Conservation (phyloP, 2,113 vertebrate species). For the Indri indri region DNA sequence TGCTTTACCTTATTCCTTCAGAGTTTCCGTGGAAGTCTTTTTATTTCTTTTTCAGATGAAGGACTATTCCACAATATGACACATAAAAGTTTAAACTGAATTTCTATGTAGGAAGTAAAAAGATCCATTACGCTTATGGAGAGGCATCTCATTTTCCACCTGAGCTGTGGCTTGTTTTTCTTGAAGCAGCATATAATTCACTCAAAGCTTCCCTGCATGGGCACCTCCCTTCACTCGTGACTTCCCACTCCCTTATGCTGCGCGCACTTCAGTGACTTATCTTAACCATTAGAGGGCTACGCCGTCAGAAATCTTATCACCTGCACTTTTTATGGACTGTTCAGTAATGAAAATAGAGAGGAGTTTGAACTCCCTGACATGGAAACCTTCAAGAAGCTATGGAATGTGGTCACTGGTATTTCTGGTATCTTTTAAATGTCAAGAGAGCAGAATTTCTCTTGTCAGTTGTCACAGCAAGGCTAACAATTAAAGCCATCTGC, state of each 20-base stretch:
- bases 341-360: slow-evolving; percentile 80
- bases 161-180: background rate
- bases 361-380: slow-evolving; percentile 79
- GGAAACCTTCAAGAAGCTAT: slow-evolving; percentile 83
- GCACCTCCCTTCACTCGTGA: slow-evolving; percentile 53
- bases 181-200: background rate
- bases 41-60: background rate
- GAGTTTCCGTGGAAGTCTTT: background rate
- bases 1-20: background rate
- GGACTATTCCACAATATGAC: background rate
- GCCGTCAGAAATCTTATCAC: slow-evolving; percentile 79
- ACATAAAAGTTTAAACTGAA: background rate
- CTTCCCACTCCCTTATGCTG: slow-evolving; percentile 56
- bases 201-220: background rate
- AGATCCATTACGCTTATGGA: background rate
- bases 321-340: slow-evolving; percentile 81
- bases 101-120: background rate
- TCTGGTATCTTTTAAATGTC: slow-evolving; percentile 89
- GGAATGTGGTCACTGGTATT: slow-evolving; percentile 86
- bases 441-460: slow-evolving; percentile 87
- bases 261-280: slow-evolving; percentile 61
- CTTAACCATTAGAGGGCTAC: slow-evolving; percentile 75
- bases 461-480: slow-evolving; percentile 86
- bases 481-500: slow-evolving; percentile 89
- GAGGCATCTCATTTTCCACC: background rate